Evolutionary conservation across 1,140 invertebrate genomes (phyloP).

Genomic region (Diabrotica virgifera): DNA sequence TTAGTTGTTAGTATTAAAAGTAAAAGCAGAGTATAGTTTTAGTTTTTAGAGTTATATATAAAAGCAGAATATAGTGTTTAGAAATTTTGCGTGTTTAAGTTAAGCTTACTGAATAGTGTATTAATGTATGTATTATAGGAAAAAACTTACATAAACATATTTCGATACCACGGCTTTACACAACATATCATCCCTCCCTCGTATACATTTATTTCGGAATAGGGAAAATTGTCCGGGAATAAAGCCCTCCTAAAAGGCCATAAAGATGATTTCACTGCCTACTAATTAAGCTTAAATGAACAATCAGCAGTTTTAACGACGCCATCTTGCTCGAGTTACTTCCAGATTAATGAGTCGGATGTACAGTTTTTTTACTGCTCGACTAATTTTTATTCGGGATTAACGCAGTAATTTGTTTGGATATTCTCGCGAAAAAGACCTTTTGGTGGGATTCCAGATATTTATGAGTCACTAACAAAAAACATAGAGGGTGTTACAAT

Average conservation of each 20-base stretch:
- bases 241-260: conserved; percentile 18
- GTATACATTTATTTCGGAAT: neutral
- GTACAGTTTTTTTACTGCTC: conserved; percentile 12
- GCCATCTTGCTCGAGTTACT: conserved; percentile 42
- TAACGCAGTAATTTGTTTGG: conserved; percentile 30
- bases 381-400: conserved; percentile 21
- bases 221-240: neutral
- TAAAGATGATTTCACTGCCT: conserved; percentile 43
- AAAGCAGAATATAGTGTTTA: no score
- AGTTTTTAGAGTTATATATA: no score
- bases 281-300: conserved; percentile 46
- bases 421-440: conserved; percentile 12
- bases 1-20: no score
- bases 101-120: no score
- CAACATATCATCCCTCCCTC: neutral
- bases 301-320: conserved; percentile 45
- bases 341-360: conserved; percentile 37
- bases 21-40: no score
- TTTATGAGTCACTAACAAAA: neutral
- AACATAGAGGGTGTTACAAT: no score
- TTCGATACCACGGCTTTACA: no score
- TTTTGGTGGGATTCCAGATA: neutral
- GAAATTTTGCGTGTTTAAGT: no score
- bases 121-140: no score
- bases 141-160: no score